Percentiles rank a stretch among this genome's conserved stretches.
These are phyloP conservation scores for Caenorhabditis becei DNA, from an alignment of 2,888 invertebrate genomes.

Conservation along the genomic window DNA sequence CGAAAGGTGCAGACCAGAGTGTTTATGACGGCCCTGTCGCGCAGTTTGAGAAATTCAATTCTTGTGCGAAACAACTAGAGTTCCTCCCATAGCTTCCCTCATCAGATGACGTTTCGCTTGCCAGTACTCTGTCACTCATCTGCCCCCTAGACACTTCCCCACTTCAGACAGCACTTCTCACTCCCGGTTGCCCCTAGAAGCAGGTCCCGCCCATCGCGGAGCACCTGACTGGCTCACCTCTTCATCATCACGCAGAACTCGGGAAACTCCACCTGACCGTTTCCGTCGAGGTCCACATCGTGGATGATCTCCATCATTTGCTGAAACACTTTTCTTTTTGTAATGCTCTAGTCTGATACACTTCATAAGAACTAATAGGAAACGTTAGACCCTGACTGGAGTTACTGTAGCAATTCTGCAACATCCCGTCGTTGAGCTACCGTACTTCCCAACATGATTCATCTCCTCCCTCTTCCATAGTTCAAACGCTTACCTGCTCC, in stretches of 20 bases:
- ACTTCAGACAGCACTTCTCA: constrained; percentile 3
- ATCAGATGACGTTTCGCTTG: constrained; percentile 35
- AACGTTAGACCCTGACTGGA: too few relatives aligned
- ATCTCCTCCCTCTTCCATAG: background rate
- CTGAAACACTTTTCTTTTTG: constrained; percentile 54
- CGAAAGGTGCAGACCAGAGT: constrained; percentile 1
- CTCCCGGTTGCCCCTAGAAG: constrained; percentile 33
- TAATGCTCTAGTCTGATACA: too few relatives aligned
- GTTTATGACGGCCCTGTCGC: background rate
- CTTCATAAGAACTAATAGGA: too few relatives aligned
- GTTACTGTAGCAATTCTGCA: too few relatives aligned
- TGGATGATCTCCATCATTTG: constrained; percentile 74
- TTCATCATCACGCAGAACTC: constrained; percentile 78
- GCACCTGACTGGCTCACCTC: constrained; percentile 48
- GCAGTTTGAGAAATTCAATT: constrained; percentile 12
- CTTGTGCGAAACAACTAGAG: background rate
- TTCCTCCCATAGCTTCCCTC: constrained; percentile 10
- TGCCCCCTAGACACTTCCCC: constrained; percentile 15
- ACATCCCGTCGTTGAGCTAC: too few relatives aligned
- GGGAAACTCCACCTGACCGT: constrained; percentile 75
- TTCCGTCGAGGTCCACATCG: constrained; percentile 73
- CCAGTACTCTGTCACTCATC: constrained; percentile 30
- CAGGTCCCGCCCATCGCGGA: constrained; percentile 1
- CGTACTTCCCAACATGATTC: too few relatives aligned
- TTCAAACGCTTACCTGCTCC: constrained; percentile 66